Evolutionary conservation across 2,888 invertebrate genomes (phyloP).

Genomic region (Brachylomia viminalis): DNA sequence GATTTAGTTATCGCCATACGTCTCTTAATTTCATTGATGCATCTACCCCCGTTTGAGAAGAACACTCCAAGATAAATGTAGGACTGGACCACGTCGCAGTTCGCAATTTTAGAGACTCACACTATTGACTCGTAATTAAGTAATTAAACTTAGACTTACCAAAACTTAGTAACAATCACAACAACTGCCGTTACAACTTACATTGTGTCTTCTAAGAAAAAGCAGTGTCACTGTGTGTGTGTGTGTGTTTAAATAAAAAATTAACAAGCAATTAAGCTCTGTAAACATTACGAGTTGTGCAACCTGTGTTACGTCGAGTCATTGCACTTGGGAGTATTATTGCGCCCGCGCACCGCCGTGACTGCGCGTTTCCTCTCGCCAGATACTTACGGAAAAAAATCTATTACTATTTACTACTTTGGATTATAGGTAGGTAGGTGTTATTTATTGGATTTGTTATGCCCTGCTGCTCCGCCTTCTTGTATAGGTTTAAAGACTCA

Average conservation of each 20-base stretch:
- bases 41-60: too few species aligned
- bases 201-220: conserved; percentile 26
- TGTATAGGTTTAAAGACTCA: neutral
- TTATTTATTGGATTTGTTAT: neutral
- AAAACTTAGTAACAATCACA: conserved; percentile 5
- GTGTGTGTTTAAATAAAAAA: conserved; percentile 68
- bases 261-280: conserved; percentile 71
- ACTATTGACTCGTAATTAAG: neutral
- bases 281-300: conserved; percentile 72
- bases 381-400: conserved; percentile 39
- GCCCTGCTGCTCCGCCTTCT: neutral
- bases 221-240: conserved; percentile 55
- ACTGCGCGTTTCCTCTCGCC: conserved; percentile 60
- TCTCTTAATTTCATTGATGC: too few species aligned
- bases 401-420: conserved; percentile 51
- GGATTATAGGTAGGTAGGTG: conserved; percentile 14
- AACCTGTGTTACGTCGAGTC: conserved; percentile 75
- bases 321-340: conserved; percentile 69
- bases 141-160: conserved; percentile 1
- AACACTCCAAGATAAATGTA: too few species aligned
- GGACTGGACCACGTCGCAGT: too few species aligned
- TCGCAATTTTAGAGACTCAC: too few species aligned
- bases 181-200: conserved; percentile 16
- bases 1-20: too few species aligned
- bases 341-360: conserved; percentile 56